Percentiles rank a stretch among this genome's conserved stretches.
Evolutionary conservation across 1,140 invertebrate species (phyloP).

Genomic region (Harpegnathos saltator): DNA sequence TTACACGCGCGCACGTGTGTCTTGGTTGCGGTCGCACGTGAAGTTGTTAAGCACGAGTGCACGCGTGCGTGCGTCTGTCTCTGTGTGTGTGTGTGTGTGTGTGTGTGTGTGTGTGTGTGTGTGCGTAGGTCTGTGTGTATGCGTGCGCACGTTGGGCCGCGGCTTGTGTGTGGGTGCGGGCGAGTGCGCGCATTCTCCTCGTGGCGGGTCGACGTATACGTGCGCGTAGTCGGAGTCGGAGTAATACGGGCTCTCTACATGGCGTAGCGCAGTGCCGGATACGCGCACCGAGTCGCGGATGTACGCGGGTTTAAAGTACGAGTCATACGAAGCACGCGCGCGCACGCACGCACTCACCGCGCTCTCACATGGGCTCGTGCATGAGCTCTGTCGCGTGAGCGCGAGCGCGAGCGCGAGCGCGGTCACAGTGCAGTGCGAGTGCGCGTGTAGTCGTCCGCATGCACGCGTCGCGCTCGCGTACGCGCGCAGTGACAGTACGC

Average conservation of each 20-base stretch:
- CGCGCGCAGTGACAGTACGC: slow-evolving; percentile 47
- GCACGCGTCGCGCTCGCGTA: slow-evolving; percentile 42
- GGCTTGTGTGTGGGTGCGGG: neutral
- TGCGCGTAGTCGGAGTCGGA: no score
- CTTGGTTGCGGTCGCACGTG: slow-evolving; percentile 9
- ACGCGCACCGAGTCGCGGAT: neutral
- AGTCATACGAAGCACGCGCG: neutral
- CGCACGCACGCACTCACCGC: neutral
- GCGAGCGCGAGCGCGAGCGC: slow-evolving; percentile 26
- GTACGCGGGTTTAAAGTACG: slow-evolving; percentile 15
- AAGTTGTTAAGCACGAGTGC: slow-evolving; percentile 6
- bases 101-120: neutral
- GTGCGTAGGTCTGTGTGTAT: neutral
- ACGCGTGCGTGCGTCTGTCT: neutral
- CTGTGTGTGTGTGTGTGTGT: neutral
- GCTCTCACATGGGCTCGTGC: neutral
- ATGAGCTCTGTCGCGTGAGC: no score
- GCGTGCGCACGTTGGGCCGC: neutral
- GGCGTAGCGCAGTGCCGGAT: neutral
- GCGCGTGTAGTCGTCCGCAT: slow-evolving; percentile 46
- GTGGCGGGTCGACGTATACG: no score
- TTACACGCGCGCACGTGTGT: neutral
- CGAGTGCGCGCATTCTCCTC: neutral
- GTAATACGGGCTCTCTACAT: neutral
- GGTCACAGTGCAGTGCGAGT: slow-evolving; percentile 30